Percentiles rank a stretch among this genome's conserved stretches.
These are phyloP conservation scores for Mylabris sibirica DNA, from an alignment of 2,888 invertebrate species.

Conservation along the genomic window DNA sequence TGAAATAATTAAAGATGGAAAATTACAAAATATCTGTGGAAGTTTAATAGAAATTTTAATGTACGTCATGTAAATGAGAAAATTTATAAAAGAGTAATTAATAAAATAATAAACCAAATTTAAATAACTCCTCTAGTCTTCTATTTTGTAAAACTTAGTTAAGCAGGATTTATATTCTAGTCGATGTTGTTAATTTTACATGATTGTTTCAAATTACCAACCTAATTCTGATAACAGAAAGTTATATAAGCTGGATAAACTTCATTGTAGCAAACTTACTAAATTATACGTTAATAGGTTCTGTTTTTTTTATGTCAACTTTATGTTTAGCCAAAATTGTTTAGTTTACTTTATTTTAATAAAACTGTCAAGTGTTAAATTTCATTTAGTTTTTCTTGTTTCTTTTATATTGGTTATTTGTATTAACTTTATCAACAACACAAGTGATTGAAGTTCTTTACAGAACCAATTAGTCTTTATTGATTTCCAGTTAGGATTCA, in stretches of 20 bases:
- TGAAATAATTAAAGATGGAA: too few species aligned
- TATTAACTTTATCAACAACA: background rate
- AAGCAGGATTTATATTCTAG: background rate
- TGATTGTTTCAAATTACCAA: background rate
- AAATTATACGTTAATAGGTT: background rate
- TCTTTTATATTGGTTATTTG: background rate
- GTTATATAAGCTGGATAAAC: background rate
- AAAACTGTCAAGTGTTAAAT: background rate
- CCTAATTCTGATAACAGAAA: background rate
- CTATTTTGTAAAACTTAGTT: background rate
- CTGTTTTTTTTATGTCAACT: background rate
- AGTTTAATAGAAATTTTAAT: too few species aligned
- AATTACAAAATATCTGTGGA: too few species aligned
- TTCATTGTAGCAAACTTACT: background rate
- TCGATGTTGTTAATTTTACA: background rate
- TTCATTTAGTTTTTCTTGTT: background rate
- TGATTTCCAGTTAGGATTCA: background rate
- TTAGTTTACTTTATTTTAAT: background rate
- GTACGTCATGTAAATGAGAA: too few species aligned
- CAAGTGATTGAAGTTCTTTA: constrained; percentile 3
- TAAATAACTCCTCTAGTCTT: too few species aligned
- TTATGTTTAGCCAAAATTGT: background rate
- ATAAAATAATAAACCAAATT: too few species aligned
- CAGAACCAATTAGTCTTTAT: background rate
- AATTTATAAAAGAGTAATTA: too few species aligned